These are phyloP conservation scores for Lates calcarifer DNA, from an alignment of 2,113 vertebrate genomes.

Conservation along the genomic window DNA sequence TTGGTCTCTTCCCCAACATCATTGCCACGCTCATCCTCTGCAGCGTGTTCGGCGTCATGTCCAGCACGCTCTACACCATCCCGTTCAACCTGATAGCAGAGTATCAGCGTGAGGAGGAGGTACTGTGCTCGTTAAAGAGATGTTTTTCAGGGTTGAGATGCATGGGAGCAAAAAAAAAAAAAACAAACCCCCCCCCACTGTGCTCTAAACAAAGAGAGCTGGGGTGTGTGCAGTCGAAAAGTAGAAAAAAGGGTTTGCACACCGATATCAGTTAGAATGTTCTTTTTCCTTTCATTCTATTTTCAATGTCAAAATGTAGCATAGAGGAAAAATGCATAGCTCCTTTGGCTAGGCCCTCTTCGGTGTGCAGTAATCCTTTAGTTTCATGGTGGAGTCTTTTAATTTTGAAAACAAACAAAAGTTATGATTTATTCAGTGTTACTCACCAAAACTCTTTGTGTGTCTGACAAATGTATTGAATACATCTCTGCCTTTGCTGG, in stretches of 20 bases:
- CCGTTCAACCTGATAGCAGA: slow-evolving; percentile 95
- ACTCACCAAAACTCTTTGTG: too few species aligned
- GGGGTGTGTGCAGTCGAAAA: neutral
- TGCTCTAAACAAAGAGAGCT: neutral
- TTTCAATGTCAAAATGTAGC: too few species aligned
- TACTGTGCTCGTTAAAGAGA: slow-evolving; percentile 49
- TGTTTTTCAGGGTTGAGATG: neutral
- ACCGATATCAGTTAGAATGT: neutral
- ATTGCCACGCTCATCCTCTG: slow-evolving; percentile 91
- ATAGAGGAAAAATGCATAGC: too few species aligned
- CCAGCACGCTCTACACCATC: slow-evolving; percentile 96
- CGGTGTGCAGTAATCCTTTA: too few species aligned
- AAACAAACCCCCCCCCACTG: neutral
- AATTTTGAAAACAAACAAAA: too few species aligned
- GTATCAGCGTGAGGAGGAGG: slow-evolving; percentile 94
- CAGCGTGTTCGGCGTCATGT: slow-evolving; percentile 94
- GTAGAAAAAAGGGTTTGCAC: neutral
- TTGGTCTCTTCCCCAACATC: slow-evolving; percentile 94
- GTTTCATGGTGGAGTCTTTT: too few species aligned
- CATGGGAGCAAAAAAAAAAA: too few species aligned
- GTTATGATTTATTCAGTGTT: too few species aligned
- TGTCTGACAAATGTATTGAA: too few species aligned
- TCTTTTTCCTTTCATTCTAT: too few species aligned
- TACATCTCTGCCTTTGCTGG: too few species aligned
- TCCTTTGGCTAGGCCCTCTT: too few species aligned